These are phyloP conservation scores for Leistus spinibarbis DNA, from an alignment of 2,888 invertebrate species.

Conservation along the genomic window DNA sequence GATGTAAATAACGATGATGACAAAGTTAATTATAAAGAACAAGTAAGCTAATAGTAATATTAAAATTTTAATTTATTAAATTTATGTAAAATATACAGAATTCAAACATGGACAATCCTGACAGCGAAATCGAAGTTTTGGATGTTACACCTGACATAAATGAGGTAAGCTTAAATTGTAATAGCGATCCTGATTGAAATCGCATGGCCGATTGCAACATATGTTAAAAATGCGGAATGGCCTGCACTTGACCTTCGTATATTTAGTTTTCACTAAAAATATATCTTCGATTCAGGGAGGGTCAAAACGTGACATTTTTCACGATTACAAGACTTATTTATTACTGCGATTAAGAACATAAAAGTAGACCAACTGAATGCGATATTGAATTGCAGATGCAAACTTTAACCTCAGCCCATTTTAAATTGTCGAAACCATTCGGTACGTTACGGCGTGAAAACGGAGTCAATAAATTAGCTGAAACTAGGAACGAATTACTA, in stretches of 20 bases:
- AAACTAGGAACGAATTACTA: background rate
- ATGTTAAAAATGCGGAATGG: too few relatives aligned
- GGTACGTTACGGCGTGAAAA: background rate
- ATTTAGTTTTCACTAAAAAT: too few relatives aligned
- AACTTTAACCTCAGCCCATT: background rate
- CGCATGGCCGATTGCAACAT: too few relatives aligned
- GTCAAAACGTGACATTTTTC: too few relatives aligned
- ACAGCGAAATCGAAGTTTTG: background rate
- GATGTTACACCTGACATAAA: background rate
- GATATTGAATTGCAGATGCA: background rate
- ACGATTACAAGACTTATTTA: too few relatives aligned
- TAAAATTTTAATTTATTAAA: too few relatives aligned
- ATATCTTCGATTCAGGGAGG: too few relatives aligned
- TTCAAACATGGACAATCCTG: background rate
- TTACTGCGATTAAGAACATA: too few relatives aligned
- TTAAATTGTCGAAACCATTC: background rate
- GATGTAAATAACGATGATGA: background rate
- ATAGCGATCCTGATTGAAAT: too few relatives aligned
- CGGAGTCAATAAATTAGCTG: background rate
- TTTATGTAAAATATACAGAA: background rate
- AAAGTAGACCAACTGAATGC: too few relatives aligned
- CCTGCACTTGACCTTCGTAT: too few relatives aligned
- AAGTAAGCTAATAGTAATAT: background rate
- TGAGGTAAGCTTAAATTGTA: too few relatives aligned
- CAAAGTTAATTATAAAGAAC: background rate